These are phyloP conservation scores for Jacana jacana DNA, from an alignment of 2,113 vertebrate species.

Conservation along the genomic window DNA sequence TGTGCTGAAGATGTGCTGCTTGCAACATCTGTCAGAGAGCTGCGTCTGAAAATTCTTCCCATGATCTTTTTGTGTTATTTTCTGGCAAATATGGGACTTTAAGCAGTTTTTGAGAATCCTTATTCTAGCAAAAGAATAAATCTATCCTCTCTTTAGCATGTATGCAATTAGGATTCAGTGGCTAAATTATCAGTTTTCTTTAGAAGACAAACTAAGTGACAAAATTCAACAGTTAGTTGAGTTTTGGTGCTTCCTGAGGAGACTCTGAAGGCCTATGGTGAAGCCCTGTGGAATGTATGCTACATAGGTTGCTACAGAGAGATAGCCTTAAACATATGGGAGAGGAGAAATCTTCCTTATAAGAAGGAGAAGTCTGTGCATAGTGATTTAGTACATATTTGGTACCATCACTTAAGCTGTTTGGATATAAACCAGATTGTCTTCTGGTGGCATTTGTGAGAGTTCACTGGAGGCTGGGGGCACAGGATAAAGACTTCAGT, in stretches of 20 bases:
- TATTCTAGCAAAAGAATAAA: neutral
- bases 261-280: neutral
- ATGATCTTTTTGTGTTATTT: conserved; percentile 10
- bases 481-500: neutral
- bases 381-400: neutral
- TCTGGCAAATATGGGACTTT: neutral
- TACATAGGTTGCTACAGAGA: neutral
- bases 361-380: neutral
- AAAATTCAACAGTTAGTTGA: neutral
- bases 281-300: neutral
- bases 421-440: neutral
- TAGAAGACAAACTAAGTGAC: neutral
- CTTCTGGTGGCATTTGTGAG: neutral
- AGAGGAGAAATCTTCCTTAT: neutral
- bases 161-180: neutral
- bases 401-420: neutral
- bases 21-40: conserved; percentile 12
- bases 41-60: conserved; percentile 7
- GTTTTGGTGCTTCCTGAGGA: neutral
- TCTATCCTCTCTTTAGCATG: neutral
- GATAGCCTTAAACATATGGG: neutral
- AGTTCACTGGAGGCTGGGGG: neutral
- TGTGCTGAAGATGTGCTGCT: neutral
- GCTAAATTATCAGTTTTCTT: neutral
- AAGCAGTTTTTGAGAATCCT: neutral